Percentiles rank a stretch among this genome's conserved stretches.
Conservation (phyloP, 2,113 vertebrate species). For the Malaclemys terrapin region DNA sequence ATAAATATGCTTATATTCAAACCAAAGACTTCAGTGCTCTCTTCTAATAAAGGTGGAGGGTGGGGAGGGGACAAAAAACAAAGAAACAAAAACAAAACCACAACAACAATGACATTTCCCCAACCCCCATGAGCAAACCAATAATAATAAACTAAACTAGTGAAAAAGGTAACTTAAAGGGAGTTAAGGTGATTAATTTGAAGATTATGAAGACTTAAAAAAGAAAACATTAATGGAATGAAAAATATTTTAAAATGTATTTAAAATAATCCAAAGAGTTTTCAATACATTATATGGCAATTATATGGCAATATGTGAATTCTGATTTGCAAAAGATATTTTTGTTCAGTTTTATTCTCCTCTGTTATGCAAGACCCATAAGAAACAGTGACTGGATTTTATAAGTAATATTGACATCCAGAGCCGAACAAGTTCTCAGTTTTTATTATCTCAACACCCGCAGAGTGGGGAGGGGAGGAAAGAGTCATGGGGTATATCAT, state of each 20-base stretch:
- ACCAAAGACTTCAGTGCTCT: neutral
- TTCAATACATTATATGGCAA: neutral
- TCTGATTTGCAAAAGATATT: neutral
- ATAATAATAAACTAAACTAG: neutral
- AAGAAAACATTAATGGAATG: neutral
- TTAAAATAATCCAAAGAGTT: neutral
- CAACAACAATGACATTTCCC: neutral
- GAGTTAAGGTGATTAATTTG: neutral
- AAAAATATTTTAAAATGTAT: neutral
- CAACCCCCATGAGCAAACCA: neutral
- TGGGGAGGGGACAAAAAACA: neutral
- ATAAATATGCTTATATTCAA: no score
- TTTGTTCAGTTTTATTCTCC: neutral
- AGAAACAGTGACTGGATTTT: neutral
- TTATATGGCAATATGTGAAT: rapidly evolving
- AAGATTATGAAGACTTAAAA: neutral
- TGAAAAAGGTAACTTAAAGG: neutral
- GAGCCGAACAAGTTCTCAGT: neutral
- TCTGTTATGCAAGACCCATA: neutral
- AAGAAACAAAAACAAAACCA: neutral
- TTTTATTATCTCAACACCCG: neutral
- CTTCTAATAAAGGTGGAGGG: neutral
- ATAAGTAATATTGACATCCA: neutral
- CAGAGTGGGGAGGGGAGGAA: neutral
- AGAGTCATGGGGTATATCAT: rapidly evolving